Evolutionary conservation across 2,888 invertebrate species (phyloP).

Genomic region (Volucella inanis): DNA sequence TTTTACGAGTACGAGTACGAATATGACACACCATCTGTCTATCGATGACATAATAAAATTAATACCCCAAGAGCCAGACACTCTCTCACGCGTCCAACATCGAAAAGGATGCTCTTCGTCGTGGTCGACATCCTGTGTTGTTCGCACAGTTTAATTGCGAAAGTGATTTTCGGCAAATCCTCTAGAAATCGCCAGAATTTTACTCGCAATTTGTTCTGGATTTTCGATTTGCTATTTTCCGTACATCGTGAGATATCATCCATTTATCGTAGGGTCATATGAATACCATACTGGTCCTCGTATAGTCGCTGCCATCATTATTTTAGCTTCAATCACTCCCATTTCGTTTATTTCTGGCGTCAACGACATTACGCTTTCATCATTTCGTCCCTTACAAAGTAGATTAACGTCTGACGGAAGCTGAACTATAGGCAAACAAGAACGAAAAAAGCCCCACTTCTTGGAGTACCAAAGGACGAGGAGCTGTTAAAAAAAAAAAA

Average conservation of each 20-base stretch:
- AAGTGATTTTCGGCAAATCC: slow-evolving; percentile 32
- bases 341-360: slow-evolving; percentile 45
- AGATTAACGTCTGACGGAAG: slow-evolving; percentile 26
- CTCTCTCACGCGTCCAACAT: slow-evolving; percentile 60
- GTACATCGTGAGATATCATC: too few species aligned
- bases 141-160: slow-evolving; percentile 64
- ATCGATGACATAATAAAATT: slow-evolving; percentile 73
- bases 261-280: too few species aligned
- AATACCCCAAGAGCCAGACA: slow-evolving; percentile 67
- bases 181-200: too few species aligned
- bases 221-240: too few species aligned
- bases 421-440: slow-evolving; percentile 42
- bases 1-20: slow-evolving; percentile 42
- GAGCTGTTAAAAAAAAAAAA: not conserved
- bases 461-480: slow-evolving; percentile 27
- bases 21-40: slow-evolving; percentile 60
- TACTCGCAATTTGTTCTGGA: too few species aligned
- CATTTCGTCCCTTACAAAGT: slow-evolving; percentile 16
- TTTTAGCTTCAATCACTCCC: not conserved
- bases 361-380: slow-evolving; percentile 22
- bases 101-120: slow-evolving; percentile 25
- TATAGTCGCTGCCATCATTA: not conserved
- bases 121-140: slow-evolving; percentile 40
- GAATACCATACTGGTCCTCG: too few species aligned
- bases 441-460: slow-evolving; percentile 9